Evolutionary conservation across 2,797 vertebrate species (phyloP), one percentile per base, ranked within the genome.

Genomic region (Lacerta bilineata): DNA sequence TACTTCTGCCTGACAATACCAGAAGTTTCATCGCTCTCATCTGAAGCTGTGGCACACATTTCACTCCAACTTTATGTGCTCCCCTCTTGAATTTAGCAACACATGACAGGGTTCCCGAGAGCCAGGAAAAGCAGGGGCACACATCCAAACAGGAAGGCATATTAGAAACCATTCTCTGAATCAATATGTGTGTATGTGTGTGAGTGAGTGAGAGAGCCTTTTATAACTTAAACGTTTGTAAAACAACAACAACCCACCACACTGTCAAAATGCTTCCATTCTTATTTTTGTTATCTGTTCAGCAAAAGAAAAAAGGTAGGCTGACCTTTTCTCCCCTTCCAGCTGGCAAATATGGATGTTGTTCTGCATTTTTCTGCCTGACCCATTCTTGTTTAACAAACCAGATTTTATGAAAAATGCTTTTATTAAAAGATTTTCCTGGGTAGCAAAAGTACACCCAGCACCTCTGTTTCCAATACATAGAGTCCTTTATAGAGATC

Each of bases 21-120:
- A 84, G 64, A 86, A 90, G 86, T 88, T 85, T 89, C 71, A 68
- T 9, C 79, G 17, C 25, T 80, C 78, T 81, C 79, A 79, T 92
- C 91, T 91, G 76, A 80, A 90, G 61, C 27, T 89, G 69, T 88
- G 41, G 78, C 18, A 87, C 33, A 80, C 3, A 13, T 78, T 68
- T 10, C 55, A 36, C 10, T 86, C 66, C 33, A 33, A 33, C 33
- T 64, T 1, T 43, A 20, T 17, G 39, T 64, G 15, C 6, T 74
- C 2, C 71, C 76, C 91, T 88, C 85, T 91, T 59, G 76, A 4
- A 23, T 18, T 89, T 41, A 91, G 85, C 29, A 78, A 9, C 15
- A 64, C 0, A 18, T 29, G 9, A 83, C 91, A 88, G 83, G 39
- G 3, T 4, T 83, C 84, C 66, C 80, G 50, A 9, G 66, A 1